Evolutionary conservation across 2,113 vertebrate genomes (phyloP).

Genomic region (Gadus chalcogrammus): DNA sequence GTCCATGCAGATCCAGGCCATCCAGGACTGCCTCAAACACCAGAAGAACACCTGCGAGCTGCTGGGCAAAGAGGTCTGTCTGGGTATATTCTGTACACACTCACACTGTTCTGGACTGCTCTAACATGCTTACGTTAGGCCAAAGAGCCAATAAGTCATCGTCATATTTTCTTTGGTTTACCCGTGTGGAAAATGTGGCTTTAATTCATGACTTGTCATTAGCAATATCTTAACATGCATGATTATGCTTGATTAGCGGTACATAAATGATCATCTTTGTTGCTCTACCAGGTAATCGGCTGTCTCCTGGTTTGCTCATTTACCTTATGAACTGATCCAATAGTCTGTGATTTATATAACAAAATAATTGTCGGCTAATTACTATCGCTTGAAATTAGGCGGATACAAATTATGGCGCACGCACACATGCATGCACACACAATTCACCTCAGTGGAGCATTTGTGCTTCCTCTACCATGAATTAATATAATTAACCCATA

Average conservation of each 20-base stretch:
- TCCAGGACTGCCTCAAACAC: conserved; percentile 92
- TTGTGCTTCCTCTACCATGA: neutral
- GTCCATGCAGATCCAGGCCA: conserved; percentile 97
- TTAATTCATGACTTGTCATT: too few species aligned
- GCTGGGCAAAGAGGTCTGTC: conserved; percentile 87
- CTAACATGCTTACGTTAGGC: too few species aligned
- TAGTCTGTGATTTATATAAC: too few species aligned
- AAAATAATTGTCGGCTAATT: neutral
- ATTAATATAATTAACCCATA: too few species aligned
- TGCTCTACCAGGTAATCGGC: too few species aligned
- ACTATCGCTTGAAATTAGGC: neutral
- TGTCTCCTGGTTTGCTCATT: neutral
- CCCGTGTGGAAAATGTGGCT: too few species aligned
- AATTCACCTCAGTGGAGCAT: neutral
- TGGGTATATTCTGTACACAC: neutral
- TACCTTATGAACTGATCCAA: neutral
- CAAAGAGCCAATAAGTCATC: too few species aligned
- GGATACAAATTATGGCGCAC: neutral
- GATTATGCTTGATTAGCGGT: too few species aligned
- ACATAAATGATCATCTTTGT: too few species aligned
- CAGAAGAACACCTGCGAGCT: conserved; percentile 84
- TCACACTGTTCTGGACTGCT: too few species aligned
- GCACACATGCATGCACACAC: neutral
- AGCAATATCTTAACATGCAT: too few species aligned
- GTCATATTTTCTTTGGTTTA: too few species aligned